phyloP scores from a whole-genome alignment of 2,113 vertebrate species.

The Sceloporus undulatus region DNA sequence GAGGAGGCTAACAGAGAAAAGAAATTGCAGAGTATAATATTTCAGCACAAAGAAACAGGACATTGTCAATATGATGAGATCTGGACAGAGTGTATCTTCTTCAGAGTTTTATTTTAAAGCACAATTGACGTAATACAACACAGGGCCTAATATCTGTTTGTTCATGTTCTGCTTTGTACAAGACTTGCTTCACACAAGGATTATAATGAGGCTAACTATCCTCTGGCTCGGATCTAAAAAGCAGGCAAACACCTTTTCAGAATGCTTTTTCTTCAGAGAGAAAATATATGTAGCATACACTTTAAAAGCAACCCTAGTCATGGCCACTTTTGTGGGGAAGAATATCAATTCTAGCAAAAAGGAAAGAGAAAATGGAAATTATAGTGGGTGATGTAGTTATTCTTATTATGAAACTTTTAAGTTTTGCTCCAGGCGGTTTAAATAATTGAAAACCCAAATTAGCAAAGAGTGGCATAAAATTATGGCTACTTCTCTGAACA shows the following conservation, averaged over 20 bases:
- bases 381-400: slow-evolving; percentile 7
- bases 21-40: slow-evolving; percentile 4
- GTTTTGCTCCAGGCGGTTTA: slow-evolving; percentile 56
- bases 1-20: slow-evolving; percentile 1
- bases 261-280: slow-evolving; percentile 9
- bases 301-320: slow-evolving; percentile 32
- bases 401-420: slow-evolving; percentile 60
- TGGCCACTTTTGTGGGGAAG: slow-evolving; percentile 33
- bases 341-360: slow-evolving; percentile 23
- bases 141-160: slow-evolving; percentile 2
- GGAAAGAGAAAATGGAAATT: neutral
- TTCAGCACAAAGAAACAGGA: slow-evolving; percentile 1
- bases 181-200: neutral
- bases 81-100: neutral
- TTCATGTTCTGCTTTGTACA: slow-evolving; percentile 32
- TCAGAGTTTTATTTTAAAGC: slow-evolving; percentile 8
- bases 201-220: slow-evolving; percentile 27
- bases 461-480: slow-evolving; percentile 66
- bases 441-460: slow-evolving; percentile 71
- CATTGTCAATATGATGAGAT: slow-evolving; percentile 1
- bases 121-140: slow-evolving; percentile 20
- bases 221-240: slow-evolving; percentile 14
- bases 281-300: neutral
- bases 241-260: neutral
- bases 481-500: slow-evolving; percentile 63